These are phyloP conservation scores for Drosophila lowei DNA, from an alignment of 1,140 invertebrate genomes.

Conservation along the genomic window DNA sequence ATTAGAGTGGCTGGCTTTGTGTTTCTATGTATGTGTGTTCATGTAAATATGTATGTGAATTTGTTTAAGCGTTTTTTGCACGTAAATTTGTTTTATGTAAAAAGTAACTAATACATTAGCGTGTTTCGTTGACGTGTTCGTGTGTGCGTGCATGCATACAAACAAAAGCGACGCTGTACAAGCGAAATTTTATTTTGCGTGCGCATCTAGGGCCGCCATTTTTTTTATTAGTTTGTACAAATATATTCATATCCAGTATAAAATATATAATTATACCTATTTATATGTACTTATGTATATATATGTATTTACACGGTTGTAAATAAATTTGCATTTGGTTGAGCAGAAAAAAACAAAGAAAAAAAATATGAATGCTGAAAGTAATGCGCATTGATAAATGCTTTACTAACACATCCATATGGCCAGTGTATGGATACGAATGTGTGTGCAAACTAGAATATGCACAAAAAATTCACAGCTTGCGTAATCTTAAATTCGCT, in stretches of 20 bases:
- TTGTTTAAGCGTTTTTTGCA: constrained; percentile 22
- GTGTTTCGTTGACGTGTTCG: constrained; percentile 10
- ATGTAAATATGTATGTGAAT: constrained; percentile 10
- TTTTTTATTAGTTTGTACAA: constrained; percentile 64
- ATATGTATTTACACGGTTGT: constrained; percentile 3
- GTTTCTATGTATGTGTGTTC: constrained; percentile 18
- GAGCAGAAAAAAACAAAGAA: background rate
- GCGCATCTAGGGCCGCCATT: constrained; percentile 76
- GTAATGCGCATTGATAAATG: constrained; percentile 7
- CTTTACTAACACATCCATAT: constrained; percentile 7
- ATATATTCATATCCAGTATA: constrained; percentile 25
- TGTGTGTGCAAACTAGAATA: constrained; percentile 38
- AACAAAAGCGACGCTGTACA: constrained; percentile 54
- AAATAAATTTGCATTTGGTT: constrained; percentile 1
- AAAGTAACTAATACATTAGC: constrained; percentile 44
- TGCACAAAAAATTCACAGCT: constrained; percentile 45
- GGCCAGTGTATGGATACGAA: constrained; percentile 2
- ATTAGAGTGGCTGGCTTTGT: constrained; percentile 7
- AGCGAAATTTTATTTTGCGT: constrained; percentile 74
- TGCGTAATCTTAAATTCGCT: constrained; percentile 67
- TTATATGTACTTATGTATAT: constrained; percentile 13
- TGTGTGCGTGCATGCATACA: constrained; percentile 39
- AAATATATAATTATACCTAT: constrained; percentile 17
- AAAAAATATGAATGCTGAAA: constrained; percentile 14
- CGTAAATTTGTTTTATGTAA: constrained; percentile 35